Evolutionary conservation across 1,140 invertebrate species (phyloP).

Genomic region (Belonocnema kinseyi): DNA sequence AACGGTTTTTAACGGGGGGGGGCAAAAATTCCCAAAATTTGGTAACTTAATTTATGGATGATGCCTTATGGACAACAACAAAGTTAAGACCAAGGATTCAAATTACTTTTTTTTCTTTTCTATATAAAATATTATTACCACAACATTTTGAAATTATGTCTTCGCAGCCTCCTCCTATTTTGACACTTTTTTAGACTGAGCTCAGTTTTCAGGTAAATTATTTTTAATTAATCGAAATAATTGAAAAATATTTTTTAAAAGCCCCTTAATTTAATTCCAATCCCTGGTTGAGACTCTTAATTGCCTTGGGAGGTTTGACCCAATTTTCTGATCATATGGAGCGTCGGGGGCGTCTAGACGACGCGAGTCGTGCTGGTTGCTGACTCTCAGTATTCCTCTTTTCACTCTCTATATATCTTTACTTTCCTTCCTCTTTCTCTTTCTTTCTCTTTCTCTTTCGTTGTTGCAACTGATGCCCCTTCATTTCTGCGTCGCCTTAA

Average conservation of each 20-base stretch:
- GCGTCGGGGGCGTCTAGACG: slow-evolving; percentile 34
- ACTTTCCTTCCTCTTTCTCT: background rate
- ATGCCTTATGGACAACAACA: background rate
- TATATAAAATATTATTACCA: too few relatives aligned
- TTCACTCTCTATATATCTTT: slow-evolving; percentile 25
- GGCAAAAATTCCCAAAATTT: too few relatives aligned
- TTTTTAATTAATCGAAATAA: too few relatives aligned
- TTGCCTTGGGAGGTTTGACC: slow-evolving; percentile 6
- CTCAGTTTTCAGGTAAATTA: too few relatives aligned
- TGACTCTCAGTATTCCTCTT: slow-evolving; percentile 16
- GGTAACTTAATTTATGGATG: too few relatives aligned
- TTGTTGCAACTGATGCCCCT: slow-evolving; percentile 25
- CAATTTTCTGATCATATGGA: background rate
- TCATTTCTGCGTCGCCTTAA: slow-evolving; percentile 48
- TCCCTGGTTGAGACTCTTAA: background rate
- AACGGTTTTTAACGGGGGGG: too few relatives aligned
- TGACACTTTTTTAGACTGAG: too few relatives aligned
- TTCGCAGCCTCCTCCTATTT: too few relatives aligned
- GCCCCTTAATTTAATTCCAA: too few relatives aligned
- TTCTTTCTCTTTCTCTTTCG: slow-evolving; percentile 46
- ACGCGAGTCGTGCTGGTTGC: slow-evolving; percentile 47
- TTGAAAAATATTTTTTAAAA: too few relatives aligned
- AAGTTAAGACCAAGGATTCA: background rate
- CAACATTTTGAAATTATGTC: too few relatives aligned
- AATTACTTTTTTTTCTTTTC: too few relatives aligned